Percentiles rank a stretch among this genome's conserved stretches.
Evolutionary conservation across 2,113 vertebrate genomes (phyloP).

Genomic region (Speoplatyrhinus poulsoni): DNA sequence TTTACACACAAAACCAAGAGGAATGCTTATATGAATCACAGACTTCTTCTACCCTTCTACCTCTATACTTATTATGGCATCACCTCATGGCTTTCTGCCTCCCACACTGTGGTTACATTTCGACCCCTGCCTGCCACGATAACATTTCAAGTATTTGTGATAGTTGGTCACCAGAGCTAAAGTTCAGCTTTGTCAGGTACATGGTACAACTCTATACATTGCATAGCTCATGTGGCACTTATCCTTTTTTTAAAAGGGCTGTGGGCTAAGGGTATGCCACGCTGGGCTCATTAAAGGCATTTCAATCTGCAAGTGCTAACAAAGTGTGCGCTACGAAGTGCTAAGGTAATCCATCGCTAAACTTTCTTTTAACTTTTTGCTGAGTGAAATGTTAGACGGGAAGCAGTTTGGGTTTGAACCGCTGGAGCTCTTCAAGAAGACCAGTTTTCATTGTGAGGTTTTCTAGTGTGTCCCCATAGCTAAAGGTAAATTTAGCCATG

Average conservation of each 20-base stretch:
- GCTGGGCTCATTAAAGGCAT: constrained; percentile 87
- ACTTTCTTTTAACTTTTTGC: constrained; percentile 22
- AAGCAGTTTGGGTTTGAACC: no score
- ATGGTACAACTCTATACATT: constrained; percentile 89
- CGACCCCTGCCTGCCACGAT: no score
- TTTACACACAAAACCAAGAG: no score
- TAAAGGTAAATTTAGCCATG: no score
- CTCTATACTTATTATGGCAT: no score
- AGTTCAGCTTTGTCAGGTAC: constrained; percentile 80
- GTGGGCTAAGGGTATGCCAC: constrained; percentile 79
- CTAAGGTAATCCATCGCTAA: constrained; percentile 86
- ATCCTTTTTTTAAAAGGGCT: constrained; percentile 72
- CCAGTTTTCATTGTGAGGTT: constrained; percentile 30
- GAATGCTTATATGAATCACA: no score
- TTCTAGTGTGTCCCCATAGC: no score
- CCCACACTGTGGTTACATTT: no score
- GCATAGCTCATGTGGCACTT: constrained; percentile 98
- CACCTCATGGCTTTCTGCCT: no score
- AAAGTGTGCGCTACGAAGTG: constrained; percentile 86
- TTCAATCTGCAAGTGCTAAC: constrained; percentile 93
- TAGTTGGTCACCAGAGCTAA: neutral
- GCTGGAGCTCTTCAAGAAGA: neutral
- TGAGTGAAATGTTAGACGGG: no score
- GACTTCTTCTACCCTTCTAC: no score
- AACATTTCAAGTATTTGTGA: no score